Evolutionary conservation across 1,140 invertebrate genomes (phyloP), one percentile per base, ranked within the genome.

Genomic region (Harlomillsia oculata): DNA sequence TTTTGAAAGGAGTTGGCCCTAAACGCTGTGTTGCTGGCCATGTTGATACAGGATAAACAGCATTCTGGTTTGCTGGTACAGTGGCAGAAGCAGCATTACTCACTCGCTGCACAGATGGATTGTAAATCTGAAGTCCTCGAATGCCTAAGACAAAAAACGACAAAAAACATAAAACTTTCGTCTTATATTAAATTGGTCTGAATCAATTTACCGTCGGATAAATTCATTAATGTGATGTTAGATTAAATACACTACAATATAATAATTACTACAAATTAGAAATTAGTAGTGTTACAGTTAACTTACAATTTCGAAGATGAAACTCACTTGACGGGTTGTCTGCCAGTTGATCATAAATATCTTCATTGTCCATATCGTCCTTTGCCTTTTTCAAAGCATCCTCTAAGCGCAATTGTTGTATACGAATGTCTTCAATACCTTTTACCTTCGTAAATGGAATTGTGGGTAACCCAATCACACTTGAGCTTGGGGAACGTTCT

Each of bases 281-380:
- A 43, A 25, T 32, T 48, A 48, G 45, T 48, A 34, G n/a, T n/a
- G 23, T 11, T 11, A 45, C 18, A 46, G 32, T 28, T 16, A 48
- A 48, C 45, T 48, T 32, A 48, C 32, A 44, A 52, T 40, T 26
- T 45, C 26, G 32, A 53, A 63, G 46, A 26, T 48, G 43, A 45
- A 26, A 55, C 56, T 46, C 62, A 71, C 70, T 67, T 57, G 69
- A 68, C 26, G 71, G 72, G 64, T 73, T 71, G 57, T 79, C 77
- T 1, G 77, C 76, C 59, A 79, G 70, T 21, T 67, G 72, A 64
- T 80, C 78, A 23, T 78, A 69, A 53, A 77, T 70, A 63, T 82
- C 80, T 26, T 82, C 80, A 46, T 74, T 75, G 56, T 83, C 81
- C 69, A 82, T 69, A 61, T 82, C 81, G 18, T 76, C 72, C 68